phyloP scores from a whole-genome alignment of 2,797 vertebrate genomes.

The Pseudomugil gertrudae region DNA sequence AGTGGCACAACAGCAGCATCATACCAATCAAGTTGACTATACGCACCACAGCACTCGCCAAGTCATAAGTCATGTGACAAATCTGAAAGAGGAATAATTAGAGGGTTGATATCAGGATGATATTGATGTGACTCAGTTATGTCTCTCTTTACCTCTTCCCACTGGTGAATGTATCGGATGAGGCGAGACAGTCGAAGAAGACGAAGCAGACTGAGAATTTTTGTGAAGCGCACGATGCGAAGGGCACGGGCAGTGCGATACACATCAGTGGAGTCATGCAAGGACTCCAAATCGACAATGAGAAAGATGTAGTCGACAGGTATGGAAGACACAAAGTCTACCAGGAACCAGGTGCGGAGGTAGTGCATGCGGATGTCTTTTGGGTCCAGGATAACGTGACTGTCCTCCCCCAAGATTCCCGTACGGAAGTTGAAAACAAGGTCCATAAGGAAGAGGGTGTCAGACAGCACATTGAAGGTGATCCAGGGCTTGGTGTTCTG shows the following conservation, averaged over 20 bases:
- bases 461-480: slow-evolving; percentile 93
- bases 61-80: slow-evolving; percentile 96
- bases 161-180: slow-evolving; percentile 96
- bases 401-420: slow-evolving; percentile 91
- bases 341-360: slow-evolving; percentile 93
- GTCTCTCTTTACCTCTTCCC: slow-evolving; percentile 89
- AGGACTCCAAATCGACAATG: slow-evolving; percentile 88
- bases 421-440: slow-evolving; percentile 96
- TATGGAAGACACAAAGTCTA: slow-evolving; percentile 96
- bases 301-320: slow-evolving; percentile 98
- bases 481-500: slow-evolving; percentile 95
- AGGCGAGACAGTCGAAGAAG: slow-evolving; percentile 92
- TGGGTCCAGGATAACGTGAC: slow-evolving; percentile 94
- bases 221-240: slow-evolving; percentile 95
- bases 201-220: slow-evolving; percentile 93
- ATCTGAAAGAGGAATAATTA: slow-evolving; percentile 78
- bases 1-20: slow-evolving; percentile 96
- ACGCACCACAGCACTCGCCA: slow-evolving; percentile 93
- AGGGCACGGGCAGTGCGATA: slow-evolving; percentile 95
- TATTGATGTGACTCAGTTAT: background rate
- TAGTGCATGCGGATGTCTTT: slow-evolving; percentile 90
- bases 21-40: slow-evolving; percentile 95
- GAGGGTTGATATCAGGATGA: background rate
- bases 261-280: slow-evolving; percentile 91
- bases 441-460: slow-evolving; percentile 96